Conservation (phyloP, 64 coral and sea anemone genomes). For the Dendronephthya gigantea region DNA sequence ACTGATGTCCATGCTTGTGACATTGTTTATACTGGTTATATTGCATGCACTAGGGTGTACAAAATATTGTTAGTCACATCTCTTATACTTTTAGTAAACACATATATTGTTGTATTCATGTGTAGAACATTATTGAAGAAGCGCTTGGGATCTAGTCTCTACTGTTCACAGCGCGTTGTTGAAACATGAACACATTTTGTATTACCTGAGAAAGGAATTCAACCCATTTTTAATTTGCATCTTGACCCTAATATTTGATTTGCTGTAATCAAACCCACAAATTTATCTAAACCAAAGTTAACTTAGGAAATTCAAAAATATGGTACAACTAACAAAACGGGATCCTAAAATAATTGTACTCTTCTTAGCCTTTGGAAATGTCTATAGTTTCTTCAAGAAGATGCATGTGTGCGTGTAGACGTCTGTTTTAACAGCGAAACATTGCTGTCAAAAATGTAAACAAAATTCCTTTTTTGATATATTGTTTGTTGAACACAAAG, state of each 20-base stretch:
- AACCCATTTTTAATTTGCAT: background rate
- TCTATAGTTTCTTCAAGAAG: background rate
- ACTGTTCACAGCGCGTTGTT: background rate
- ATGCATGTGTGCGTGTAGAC: background rate
- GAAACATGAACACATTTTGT: background rate
- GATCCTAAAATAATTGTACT: background rate
- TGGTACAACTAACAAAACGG: background rate
- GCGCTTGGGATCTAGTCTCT: too few species aligned
- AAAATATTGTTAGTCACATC: background rate
- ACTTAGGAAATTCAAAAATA: background rate
- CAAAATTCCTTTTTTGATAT: conserved; percentile 11
- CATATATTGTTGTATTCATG: background rate
- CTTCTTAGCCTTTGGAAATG: background rate
- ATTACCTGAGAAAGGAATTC: background rate
- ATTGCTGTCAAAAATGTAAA: conserved; percentile 20
- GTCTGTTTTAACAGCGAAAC: background rate
- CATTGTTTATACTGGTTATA: too few species aligned
- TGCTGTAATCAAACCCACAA: background rate
- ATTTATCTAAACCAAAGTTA: background rate
- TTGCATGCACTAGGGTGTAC: background rate
- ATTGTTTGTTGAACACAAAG: background rate
- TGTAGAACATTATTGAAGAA: background rate
- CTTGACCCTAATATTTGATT: conserved; percentile 12
- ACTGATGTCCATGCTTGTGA: too few species aligned
- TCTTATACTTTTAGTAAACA: background rate